Conservation (phyloP, 2,888 invertebrate species). For the Drosophila demipolita region DNA sequence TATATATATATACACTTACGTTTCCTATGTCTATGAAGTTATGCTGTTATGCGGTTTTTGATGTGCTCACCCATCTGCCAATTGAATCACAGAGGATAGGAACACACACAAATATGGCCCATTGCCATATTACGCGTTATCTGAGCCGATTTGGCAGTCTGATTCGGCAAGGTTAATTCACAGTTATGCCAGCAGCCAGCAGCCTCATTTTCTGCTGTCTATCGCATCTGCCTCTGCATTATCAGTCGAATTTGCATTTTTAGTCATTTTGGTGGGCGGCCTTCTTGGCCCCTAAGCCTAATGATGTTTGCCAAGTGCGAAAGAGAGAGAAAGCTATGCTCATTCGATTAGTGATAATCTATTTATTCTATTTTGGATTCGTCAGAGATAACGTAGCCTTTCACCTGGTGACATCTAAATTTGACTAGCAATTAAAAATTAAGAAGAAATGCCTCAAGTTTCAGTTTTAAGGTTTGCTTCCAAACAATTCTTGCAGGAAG, state of each 20-base stretch:
- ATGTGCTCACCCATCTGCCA: conserved; percentile 41
- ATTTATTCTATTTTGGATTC: not conserved
- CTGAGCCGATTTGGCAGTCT: conserved; percentile 61
- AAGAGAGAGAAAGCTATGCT: conserved; percentile 1
- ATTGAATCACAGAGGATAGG: conserved; percentile 61
- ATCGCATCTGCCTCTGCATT: conserved; percentile 42
- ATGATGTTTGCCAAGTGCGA: conserved; percentile 22
- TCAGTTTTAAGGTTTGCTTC: no score
- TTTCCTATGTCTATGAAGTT: conserved; percentile 64
- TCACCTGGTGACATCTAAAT: not conserved
- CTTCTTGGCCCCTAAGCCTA: conserved; percentile 16
- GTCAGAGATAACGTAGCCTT: not conserved
- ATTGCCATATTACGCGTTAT: conserved; percentile 36
- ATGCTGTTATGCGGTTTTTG: conserved; percentile 51
- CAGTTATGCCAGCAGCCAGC: conserved; percentile 39
- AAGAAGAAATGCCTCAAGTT: no score
- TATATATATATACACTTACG: conserved; percentile 22
- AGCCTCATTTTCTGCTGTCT: conserved; percentile 26
- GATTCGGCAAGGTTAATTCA: conserved; percentile 71
- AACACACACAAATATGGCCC: conserved; percentile 21
- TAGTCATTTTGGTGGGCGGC: not conserved
- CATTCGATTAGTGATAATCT: conserved; percentile 9
- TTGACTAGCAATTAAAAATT: not conserved
- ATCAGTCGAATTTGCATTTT: conserved; percentile 36
- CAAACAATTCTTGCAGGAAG: not conserved